Evolutionary conservation across 2,888 invertebrate species (phyloP), one percentile per base, ranked within the genome.

Genomic region (Bugula neritina): DNA sequence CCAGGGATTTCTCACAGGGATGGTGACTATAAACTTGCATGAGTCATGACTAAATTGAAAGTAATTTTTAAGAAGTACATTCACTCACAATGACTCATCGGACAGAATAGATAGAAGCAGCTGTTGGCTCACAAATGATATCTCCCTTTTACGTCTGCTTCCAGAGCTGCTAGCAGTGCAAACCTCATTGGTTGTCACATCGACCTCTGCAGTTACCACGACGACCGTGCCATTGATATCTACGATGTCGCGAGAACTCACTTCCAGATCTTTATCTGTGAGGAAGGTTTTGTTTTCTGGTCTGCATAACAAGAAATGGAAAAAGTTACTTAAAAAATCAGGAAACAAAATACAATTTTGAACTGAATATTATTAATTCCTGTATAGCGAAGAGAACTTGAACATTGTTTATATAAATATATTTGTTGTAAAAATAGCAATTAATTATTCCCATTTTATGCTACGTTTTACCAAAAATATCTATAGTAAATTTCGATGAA

Each of bases 261-360:
- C 31, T 2, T 21, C 21, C 27, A 63, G 31, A 3, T 63, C 10
- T 10, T 27, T 31, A 13, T 27, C 5, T 31, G 21, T 13, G 2
- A 63, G 13, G 27, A 63, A 63, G 31, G 63, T 63, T n/a, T 63
- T 63, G 63, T 63, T 63, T 31, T 31, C 63, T 63, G 63, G 63
- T n/a, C 63, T 63, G 63, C 10, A 57, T n/a, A n/a, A n/a, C 43
- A 43, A 43, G 43, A 17, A 43, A 10, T 43, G 17, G 5, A 10
- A 43, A 5, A 43, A 43, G 43, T 43, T 5, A n/a, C n/a, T 43
- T 43, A 43, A 43, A 5, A 43, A 43, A 43, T 43, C 5, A 43
- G 43, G 17, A 5, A 43, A 43, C 43, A 43, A 43, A 43, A 43
- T 43, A 43, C 43, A 10, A 43, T 43, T 43, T 43, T n/a, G n/a